Evolutionary conservation across 2,888 invertebrate species (phyloP).

Genomic region (Dione vanillae): DNA sequence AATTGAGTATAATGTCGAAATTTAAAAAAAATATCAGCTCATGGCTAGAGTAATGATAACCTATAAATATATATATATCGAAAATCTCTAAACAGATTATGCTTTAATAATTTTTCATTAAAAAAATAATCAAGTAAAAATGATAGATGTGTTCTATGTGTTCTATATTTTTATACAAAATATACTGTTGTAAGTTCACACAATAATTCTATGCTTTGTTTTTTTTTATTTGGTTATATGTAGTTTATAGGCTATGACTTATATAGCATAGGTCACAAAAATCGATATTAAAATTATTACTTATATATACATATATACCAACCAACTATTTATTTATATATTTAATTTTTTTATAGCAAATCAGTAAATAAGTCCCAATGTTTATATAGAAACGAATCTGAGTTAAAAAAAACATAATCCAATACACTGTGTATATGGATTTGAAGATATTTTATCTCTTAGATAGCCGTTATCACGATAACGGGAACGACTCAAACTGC

Average conservation of each 20-base stretch:
- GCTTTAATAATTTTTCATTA: not conserved
- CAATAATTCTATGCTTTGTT: not conserved
- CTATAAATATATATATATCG: not conserved
- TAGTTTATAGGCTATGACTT: no score
- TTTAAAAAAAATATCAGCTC: not conserved
- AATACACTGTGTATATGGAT: constrained; percentile 1
- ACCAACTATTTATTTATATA: no score
- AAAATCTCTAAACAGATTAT: not conserved
- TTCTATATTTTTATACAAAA: not conserved
- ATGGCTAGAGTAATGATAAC: not conserved
- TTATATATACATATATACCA: not conserved
- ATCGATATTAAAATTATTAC: not conserved
- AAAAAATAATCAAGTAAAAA: not conserved
- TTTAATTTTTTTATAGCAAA: not conserved
- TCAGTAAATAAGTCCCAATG: not conserved
- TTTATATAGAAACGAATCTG: constrained; percentile 17
- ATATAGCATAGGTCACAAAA: not conserved
- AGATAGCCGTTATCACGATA: constrained; percentile 53
- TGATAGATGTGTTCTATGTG: no score
- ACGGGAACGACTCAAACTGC: constrained; percentile 46
- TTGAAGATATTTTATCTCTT: constrained; percentile 17
- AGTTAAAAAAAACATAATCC: constrained; percentile 20
- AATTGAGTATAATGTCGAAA: not conserved
- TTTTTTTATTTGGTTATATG: not conserved
- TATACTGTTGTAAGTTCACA: no score